Percentiles rank a stretch among this genome's conserved stretches.
Conservation (phyloP, 2,113 vertebrate genomes). For the Fulmarus glacialis region DNA sequence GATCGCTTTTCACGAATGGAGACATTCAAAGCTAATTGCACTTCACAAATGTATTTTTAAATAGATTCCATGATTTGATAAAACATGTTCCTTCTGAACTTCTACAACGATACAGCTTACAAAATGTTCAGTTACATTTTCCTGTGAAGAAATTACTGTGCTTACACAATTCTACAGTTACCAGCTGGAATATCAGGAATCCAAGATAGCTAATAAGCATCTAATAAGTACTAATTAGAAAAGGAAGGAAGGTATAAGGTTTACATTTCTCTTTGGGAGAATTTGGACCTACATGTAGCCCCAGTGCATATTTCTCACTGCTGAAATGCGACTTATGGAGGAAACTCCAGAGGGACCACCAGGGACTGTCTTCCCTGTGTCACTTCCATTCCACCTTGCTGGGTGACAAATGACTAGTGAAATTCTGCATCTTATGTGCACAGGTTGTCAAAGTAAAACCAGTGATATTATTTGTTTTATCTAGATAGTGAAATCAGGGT, state of each 20-base stretch:
- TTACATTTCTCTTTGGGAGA: not conserved
- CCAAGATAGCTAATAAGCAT: not conserved
- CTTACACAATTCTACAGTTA: not conserved
- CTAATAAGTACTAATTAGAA: not conserved
- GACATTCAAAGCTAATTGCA: not conserved
- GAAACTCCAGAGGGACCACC: not conserved
- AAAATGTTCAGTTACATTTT: not conserved
- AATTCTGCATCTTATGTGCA: not conserved
- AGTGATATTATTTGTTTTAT: not conserved
- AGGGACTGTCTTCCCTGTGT: not conserved
- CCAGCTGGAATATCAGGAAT: not conserved
- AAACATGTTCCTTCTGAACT: not conserved
- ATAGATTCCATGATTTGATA: not conserved
- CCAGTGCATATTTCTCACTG: not conserved
- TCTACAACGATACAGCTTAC: not conserved
- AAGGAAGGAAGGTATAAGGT: not conserved
- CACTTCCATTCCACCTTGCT: not conserved
- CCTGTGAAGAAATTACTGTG: not conserved
- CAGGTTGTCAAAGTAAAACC: not conserved
- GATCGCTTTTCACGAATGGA: not conserved
- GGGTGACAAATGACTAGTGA: not conserved
- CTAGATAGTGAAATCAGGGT: not conserved
- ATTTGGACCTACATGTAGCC: not conserved
- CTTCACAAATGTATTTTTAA: not conserved
- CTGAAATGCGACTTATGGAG: not conserved